Percentiles rank a stretch among this genome's conserved stretches.
Conservation (phyloP, 1,140 invertebrate genomes). For the Cotesia typhae region DNA sequence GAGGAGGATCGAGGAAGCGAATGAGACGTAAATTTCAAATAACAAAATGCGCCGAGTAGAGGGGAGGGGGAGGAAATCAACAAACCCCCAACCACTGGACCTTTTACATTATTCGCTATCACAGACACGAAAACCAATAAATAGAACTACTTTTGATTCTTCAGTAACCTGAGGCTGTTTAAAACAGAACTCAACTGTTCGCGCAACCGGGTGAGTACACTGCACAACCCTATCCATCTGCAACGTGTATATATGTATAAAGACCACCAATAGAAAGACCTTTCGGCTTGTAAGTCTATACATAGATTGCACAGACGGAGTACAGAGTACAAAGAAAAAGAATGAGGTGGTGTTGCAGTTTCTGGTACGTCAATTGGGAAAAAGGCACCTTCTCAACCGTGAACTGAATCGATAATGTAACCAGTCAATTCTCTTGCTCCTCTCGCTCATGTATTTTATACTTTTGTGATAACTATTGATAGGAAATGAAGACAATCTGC, state of each 20-base stretch:
- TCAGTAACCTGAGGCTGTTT: constrained; percentile 7
- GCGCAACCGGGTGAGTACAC: not conserved
- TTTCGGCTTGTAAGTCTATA: not conserved
- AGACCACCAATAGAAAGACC: no score
- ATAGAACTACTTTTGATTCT: constrained; percentile 3
- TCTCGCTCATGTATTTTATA: constrained; percentile 7
- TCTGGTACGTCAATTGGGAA: constrained; percentile 4
- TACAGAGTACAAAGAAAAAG: no score
- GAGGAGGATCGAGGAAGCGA: no score
- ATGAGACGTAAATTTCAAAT: not conserved
- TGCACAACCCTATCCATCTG: no score
- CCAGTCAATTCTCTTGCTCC: not conserved
- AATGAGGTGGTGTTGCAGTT: constrained; percentile 4
- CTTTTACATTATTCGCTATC: not conserved
- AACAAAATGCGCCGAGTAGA: not conserved
- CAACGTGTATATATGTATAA: no score
- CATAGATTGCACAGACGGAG: not conserved
- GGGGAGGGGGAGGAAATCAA: not conserved
- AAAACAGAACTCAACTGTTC: not conserved
- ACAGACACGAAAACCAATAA: not conserved
- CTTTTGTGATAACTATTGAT: no score
- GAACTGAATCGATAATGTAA: constrained; percentile 17
- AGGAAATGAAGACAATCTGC: no score
- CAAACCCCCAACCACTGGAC: not conserved
- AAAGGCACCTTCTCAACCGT: constrained; percentile 11